These are phyloP conservation scores for Tillus elongatus DNA, from an alignment of 2,888 invertebrate species.

Conservation along the genomic window DNA sequence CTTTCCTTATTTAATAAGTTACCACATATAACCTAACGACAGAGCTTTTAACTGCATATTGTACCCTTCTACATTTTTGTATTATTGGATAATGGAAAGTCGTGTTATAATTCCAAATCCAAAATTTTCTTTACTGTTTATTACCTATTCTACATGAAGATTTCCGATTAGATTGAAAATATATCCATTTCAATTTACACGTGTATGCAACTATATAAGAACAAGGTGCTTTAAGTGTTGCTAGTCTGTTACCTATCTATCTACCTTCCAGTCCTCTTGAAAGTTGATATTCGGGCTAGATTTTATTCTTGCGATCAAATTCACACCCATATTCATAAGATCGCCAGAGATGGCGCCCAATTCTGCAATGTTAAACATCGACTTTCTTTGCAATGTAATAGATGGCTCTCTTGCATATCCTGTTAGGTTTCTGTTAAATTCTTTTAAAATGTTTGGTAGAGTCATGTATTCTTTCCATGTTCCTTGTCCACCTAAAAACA, in stretches of 20 bases:
- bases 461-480: slow-evolving; percentile 49
- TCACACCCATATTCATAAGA: slow-evolving; percentile 48
- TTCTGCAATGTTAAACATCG: slow-evolving; percentile 54
- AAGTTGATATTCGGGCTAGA: slow-evolving; percentile 47
- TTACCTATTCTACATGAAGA: no score
- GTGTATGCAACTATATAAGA: no score
- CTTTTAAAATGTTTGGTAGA: slow-evolving; percentile 52
- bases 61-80: no score
- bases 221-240: no score
- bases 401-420: slow-evolving; percentile 51
- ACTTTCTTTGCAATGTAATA: slow-evolving; percentile 37
- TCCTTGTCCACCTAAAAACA: slow-evolving; percentile 45
- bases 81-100: no score
- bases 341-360: slow-evolving; percentile 50
- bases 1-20: no score
- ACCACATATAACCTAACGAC: no score
- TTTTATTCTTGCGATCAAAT: slow-evolving; percentile 46
- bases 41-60: no score
- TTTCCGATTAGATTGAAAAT: no score
- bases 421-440: slow-evolving; percentile 54
- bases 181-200: no score
- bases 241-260: slow-evolving; percentile 5
- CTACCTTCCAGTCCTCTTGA: slow-evolving; percentile 53
- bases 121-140: no score
- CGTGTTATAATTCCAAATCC: no score